These are phyloP conservation scores for Malurus splendens DNA, from an alignment of 2,797 vertebrate genomes.

Conservation along the genomic window DNA sequence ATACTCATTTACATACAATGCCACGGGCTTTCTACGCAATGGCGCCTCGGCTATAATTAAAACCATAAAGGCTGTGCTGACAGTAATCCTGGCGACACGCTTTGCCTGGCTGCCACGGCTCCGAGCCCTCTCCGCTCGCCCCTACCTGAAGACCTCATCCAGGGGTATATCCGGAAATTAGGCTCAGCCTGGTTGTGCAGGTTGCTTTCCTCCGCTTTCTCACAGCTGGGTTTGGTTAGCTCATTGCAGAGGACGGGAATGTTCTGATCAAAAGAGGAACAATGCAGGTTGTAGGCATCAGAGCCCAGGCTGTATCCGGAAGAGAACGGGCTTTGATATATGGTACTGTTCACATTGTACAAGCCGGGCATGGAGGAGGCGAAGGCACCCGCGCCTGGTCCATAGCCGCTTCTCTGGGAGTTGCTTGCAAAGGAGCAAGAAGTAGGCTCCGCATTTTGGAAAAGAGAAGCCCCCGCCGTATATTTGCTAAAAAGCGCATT, in stretches of 20 bases:
- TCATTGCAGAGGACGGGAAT: slow-evolving; percentile 83
- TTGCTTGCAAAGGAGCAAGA: slow-evolving; percentile 82
- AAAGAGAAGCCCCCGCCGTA: slow-evolving; percentile 82
- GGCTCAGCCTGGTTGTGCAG: slow-evolving; percentile 80
- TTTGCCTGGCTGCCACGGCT: slow-evolving; percentile 40
- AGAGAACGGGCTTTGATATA: slow-evolving; percentile 79
- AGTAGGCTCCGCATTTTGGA: slow-evolving; percentile 84
- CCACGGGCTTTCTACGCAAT: slow-evolving; percentile 74
- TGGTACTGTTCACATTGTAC: slow-evolving; percentile 83
- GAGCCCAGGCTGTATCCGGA: slow-evolving; percentile 79
- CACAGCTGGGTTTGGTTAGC: slow-evolving; percentile 81
- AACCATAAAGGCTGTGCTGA: slow-evolving; percentile 78
- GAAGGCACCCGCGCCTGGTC: slow-evolving; percentile 76
- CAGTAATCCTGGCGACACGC: slow-evolving; percentile 55
- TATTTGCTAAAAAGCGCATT: slow-evolving; percentile 94
- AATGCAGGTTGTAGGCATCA: slow-evolving; percentile 79
- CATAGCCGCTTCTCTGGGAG: slow-evolving; percentile 81
- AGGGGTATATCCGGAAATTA: slow-evolving; percentile 86
- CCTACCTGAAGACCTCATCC: slow-evolving; percentile 92
- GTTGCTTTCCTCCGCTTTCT: slow-evolving; percentile 79
- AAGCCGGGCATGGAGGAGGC: slow-evolving; percentile 80
- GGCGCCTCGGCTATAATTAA: slow-evolving; percentile 85
- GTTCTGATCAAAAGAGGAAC: slow-evolving; percentile 85
- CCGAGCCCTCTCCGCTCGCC: slow-evolving; percentile 48
- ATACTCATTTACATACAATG: slow-evolving; percentile 89